Conservation (phyloP, 2,113 vertebrate species). For the Mirza zaza region DNA sequence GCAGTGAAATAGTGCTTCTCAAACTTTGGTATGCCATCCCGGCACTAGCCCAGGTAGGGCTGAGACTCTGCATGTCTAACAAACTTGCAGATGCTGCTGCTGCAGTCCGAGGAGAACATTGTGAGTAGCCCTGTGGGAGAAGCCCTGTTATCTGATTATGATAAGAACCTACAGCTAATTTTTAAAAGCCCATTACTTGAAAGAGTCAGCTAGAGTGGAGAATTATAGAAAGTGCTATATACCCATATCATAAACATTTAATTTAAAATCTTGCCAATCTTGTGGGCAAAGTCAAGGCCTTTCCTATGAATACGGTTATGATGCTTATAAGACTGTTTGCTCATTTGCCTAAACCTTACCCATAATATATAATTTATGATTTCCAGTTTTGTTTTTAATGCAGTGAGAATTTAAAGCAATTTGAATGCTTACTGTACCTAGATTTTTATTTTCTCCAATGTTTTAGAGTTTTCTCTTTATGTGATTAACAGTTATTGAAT, state of each 20-base stretch:
- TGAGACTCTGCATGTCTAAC: not conserved
- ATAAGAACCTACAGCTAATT: not conserved
- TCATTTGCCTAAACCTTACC: not conserved
- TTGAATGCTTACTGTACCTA: not conserved
- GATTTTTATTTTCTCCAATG: constrained; percentile 8
- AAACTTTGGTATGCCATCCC: not conserved
- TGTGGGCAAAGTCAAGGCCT: not conserved
- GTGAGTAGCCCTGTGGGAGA: not conserved
- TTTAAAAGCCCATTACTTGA: not conserved
- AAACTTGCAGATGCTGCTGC: too few relatives aligned
- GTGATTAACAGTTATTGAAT: constrained; percentile 5
- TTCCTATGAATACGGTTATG: not conserved
- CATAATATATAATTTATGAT: not conserved
- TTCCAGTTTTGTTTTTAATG: not conserved
- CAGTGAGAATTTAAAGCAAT: not conserved
- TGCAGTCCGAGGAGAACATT: not conserved
- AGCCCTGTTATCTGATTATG: not conserved
- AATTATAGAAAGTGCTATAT: not conserved
- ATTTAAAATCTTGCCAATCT: not conserved
- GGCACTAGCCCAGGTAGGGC: too few relatives aligned
- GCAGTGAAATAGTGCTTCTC: not conserved
- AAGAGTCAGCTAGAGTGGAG: not conserved
- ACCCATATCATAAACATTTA: not conserved
- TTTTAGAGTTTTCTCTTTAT: constrained; percentile 4
- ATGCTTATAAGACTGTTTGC: not conserved